Percentiles rank a stretch among this genome's conserved stretches.
phyloP scores from a whole-genome alignment of 1,140 invertebrate species.

The Sminthurides bifidus region DNA sequence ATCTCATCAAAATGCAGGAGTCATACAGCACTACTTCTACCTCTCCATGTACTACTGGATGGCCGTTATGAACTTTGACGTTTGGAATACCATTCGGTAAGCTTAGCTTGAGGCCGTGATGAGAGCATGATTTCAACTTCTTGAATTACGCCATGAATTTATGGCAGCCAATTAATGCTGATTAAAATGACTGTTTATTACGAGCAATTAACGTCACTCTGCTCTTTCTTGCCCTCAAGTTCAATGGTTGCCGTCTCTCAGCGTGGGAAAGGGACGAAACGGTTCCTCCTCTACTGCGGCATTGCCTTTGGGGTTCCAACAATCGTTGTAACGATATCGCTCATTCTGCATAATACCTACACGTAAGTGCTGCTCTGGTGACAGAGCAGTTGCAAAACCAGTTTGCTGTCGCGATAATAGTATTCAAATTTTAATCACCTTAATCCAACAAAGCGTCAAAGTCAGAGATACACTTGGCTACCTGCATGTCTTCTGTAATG shows the following conservation, averaged over 20 bases:
- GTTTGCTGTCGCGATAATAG: too few relatives aligned
- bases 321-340: background rate
- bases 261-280: background rate
- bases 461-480: too few relatives aligned
- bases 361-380: too few relatives aligned
- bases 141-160: background rate
- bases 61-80: constrained; percentile 8
- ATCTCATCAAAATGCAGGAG: too few relatives aligned
- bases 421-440: too few relatives aligned
- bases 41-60: constrained; percentile 11
- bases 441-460: too few relatives aligned
- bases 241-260: background rate
- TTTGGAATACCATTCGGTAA: constrained; percentile 8
- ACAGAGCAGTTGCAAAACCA: too few relatives aligned
- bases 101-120: background rate
- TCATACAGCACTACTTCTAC: too few relatives aligned
- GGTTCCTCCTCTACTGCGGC: background rate
- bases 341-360: background rate
- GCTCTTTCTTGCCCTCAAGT: background rate
- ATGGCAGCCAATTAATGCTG: background rate
- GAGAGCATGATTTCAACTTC: background rate
- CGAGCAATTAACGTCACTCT: background rate
- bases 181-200: background rate
- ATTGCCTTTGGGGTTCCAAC: background rate
- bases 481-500: too few relatives aligned